Base-by-base conservation (phyloP, 2,888 invertebrate species). In the Pheosia tremula region DNA sequence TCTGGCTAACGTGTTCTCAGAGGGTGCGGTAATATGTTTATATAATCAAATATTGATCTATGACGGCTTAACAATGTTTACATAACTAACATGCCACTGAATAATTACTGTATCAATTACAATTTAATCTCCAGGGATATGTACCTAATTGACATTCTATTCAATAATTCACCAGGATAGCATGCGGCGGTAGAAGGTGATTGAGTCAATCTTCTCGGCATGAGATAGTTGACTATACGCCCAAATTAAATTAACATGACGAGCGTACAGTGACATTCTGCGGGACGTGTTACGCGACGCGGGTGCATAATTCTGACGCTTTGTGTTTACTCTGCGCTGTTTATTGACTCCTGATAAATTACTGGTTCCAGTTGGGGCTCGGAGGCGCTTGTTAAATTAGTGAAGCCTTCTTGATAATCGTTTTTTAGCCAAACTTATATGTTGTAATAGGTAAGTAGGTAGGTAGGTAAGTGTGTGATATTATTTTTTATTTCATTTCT, bases 231-330 rank as follows among this genome's bases (percentile, higher is more conserved):
- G 75, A 80, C 79, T 79, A 80, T 81, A 75, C 72, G 78, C 80
- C 78, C 75, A 83, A 88, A 90, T 90, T 87, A 85, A 88, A 88
- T 89, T 89, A 89, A 83, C 89, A 86, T 85, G 84, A 83, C 80
- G 78, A 81, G 75, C 80, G 80, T 78, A 80, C 81, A 77, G 78
- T 79, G 82, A 81, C 82, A 75, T 81, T 71, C 75, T 74, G 72
- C 69, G 66, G 74, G 67, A 63, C 66, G 68, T 72, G 71, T 72
- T 69, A 62, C 75, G 65, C 66, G 68, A 73, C 74, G 67, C 69
- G 75, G 71, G 63, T 81, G 80, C 79, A 85, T 83, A 83, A 85
- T 85, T 85, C 79, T 24, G 24, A 78, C 75, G 68, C 62, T 62
- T 81, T 75, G 55, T 55, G 69, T 73, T 67, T 67, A 66, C 58